Evolutionary conservation across 2,797 vertebrate genomes (phyloP).

Genomic region (Takifugu rubripes): DNA sequence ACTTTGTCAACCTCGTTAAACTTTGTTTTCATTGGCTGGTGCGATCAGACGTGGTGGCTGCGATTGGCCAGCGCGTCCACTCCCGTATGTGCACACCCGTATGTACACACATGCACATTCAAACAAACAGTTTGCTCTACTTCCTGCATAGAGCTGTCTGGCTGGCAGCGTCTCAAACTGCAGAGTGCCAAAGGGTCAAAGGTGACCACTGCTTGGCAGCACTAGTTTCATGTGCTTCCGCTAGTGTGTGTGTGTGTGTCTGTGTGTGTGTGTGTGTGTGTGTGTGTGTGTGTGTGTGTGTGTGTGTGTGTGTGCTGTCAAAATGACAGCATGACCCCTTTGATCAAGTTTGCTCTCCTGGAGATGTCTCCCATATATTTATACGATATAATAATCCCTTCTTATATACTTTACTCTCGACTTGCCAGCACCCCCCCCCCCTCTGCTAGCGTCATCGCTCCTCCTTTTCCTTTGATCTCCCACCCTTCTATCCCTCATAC

Average conservation of each 20-base stretch:
- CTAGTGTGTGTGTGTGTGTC: constrained; percentile 33
- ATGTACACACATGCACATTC: constrained; percentile 32
- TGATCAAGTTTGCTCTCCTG: constrained; percentile 53
- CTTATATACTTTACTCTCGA: constrained; percentile 25
- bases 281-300: no score
- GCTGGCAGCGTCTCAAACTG: constrained; percentile 57
- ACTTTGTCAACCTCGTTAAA: constrained; percentile 39
- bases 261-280: constrained; percentile 33
- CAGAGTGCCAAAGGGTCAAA: constrained; percentile 64
- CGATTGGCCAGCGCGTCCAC: constrained; percentile 55
- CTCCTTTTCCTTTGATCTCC: constrained; percentile 44
- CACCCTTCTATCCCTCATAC: constrained; percentile 24
- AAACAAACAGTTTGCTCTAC: constrained; percentile 55
- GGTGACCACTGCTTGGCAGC: constrained; percentile 63
- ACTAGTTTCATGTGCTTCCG: constrained; percentile 48
- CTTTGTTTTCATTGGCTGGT: constrained; percentile 49
- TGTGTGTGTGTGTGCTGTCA: constrained; percentile 48
- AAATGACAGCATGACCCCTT: constrained; percentile 57
- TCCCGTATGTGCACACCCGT: constrained; percentile 22
- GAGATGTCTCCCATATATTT: constrained; percentile 44
- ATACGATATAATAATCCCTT: constrained; percentile 44
- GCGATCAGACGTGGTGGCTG: constrained; percentile 27
- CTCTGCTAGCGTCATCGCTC: constrained; percentile 37
- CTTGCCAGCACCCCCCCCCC: constrained; percentile 34
- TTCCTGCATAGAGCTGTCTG: constrained; percentile 63